Percentiles rank a stretch among this genome's conserved stretches.
Conservation (phyloP, 2,113 vertebrate species). For the Opisthocomus hoazin region DNA sequence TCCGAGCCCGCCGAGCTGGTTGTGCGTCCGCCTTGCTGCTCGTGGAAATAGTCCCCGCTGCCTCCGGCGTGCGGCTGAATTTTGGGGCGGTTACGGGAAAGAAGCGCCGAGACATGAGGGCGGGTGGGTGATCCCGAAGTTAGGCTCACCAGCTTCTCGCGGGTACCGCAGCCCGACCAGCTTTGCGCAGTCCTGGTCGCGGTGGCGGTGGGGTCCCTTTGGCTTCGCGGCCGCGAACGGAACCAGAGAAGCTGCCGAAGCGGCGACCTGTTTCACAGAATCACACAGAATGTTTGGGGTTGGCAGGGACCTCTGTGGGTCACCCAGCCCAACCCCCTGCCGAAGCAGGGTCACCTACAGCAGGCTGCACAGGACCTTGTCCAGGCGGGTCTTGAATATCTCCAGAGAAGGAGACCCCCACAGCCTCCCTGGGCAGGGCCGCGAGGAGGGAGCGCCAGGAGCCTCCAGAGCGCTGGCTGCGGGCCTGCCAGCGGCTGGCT, state of each 20-base stretch:
- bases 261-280: no score
- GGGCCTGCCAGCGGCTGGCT: neutral
- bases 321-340: no score
- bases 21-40: neutral
- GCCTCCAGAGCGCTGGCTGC: no score
- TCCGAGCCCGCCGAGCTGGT: neutral
- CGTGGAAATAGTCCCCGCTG: no score
- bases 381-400: no score
- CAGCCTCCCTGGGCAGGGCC: no score
- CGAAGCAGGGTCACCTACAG: no score
- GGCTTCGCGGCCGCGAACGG: neutral
- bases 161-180: neutral
- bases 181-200: neutral
- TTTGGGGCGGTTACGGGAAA: neutral
- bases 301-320: no score
- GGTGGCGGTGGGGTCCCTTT: no score
- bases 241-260: neutral
- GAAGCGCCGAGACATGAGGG: neutral
- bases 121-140: neutral
- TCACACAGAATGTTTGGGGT: no score
- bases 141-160: fast-evolving
- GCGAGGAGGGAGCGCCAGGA: neutral
- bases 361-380: no score
- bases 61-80: neutral
- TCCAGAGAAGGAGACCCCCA: no score